Percentiles rank a stretch among this genome's conserved stretches.
Evolutionary conservation across 2,113 vertebrate species (phyloP).

Genomic region (Elanoides forficatus): DNA sequence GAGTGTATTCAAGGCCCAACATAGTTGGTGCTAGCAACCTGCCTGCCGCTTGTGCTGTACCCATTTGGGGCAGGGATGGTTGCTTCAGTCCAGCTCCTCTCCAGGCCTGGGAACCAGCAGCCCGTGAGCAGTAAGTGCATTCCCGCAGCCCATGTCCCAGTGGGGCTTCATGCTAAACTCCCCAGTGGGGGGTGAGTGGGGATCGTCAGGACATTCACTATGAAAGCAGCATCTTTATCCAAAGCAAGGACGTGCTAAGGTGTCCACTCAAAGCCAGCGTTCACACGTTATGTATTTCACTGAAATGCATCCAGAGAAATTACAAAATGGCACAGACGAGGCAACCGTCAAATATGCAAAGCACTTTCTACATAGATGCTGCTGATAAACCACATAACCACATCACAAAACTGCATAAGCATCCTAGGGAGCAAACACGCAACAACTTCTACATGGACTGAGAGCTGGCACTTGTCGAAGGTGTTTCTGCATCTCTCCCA

Average conservation of each 20-base stretch:
- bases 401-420: background rate
- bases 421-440: background rate
- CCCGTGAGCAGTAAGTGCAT: background rate
- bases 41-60: background rate
- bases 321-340: background rate
- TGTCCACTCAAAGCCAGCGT: background rate
- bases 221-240: background rate
- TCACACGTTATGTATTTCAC: background rate
- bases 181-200: background rate
- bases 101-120: background rate
- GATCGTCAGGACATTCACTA: background rate
- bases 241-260: background rate
- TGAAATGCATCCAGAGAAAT: background rate
- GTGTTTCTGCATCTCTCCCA: background rate
- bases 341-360: background rate
- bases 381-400: background rate
- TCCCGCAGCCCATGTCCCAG: background rate
- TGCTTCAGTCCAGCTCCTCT: background rate
- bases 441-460: background rate
- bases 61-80: background rate
- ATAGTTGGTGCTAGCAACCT: background rate
- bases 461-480: background rate
- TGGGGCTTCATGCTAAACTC: fast-evolving
- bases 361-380: background rate
- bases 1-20: background rate